phyloP scores from a whole-genome alignment of 2,888 invertebrate genomes.

The Euzophera pinguis region DNA sequence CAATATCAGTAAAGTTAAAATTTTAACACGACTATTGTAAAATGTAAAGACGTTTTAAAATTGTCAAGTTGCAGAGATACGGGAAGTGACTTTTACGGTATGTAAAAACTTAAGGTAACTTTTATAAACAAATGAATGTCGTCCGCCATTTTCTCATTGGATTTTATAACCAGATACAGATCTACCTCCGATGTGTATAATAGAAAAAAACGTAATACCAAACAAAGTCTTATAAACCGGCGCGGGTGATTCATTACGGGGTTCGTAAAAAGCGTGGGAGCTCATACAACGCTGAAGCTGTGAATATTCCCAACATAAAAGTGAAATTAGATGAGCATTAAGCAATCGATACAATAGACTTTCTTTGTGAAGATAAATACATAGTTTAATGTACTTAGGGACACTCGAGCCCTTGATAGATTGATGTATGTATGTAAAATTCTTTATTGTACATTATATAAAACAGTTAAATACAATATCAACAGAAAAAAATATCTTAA shows the following conservation, averaged over 20 bases:
- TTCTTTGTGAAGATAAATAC: constrained; percentile 6
- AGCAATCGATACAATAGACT: constrained; percentile 9
- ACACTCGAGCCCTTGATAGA: no score
- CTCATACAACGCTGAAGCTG: constrained; percentile 22
- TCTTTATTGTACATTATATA: no score
- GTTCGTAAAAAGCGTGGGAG: constrained; percentile 35
- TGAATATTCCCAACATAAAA: constrained; percentile 17
- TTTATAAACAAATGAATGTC: background rate
- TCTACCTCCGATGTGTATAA: constrained; percentile 10
- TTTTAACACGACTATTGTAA: no score
- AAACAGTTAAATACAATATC: no score
- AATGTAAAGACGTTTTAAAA: no score
- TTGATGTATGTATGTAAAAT: no score
- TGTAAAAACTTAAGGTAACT: no score
- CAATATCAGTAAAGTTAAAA: no score
- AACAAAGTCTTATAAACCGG: constrained; percentile 22
- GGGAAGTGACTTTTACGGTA: no score
- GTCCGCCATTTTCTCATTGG: background rate
- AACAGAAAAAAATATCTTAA: no score
- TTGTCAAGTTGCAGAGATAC: no score
- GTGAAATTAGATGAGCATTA: constrained; percentile 8
- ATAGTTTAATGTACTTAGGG: background rate
- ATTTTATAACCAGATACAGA: background rate
- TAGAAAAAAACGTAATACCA: constrained; percentile 20
- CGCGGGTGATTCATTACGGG: constrained; percentile 26